Evolutionary conservation across 2,797 vertebrate species (phyloP).

Genomic region (Spatula versicolor): DNA sequence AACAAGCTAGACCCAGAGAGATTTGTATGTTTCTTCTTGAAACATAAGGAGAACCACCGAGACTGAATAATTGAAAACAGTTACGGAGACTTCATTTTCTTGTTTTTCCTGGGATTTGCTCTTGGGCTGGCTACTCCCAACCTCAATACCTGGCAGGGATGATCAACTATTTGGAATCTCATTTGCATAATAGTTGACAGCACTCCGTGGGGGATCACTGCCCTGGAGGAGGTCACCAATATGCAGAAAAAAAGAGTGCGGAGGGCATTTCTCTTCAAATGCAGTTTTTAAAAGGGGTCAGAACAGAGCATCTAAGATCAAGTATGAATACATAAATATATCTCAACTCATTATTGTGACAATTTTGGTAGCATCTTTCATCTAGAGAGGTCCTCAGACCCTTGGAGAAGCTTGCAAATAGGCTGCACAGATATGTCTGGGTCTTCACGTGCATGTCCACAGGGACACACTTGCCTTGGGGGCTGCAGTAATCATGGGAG

Average conservation of each 20-base stretch:
- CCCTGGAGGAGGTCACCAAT: background rate
- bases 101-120: slow-evolving; percentile 42
- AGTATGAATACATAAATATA: background rate
- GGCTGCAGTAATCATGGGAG: fast-evolving
- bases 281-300: slow-evolving; percentile 30
- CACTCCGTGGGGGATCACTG: background rate
- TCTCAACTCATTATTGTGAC: background rate
- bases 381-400: background rate
- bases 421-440: background rate
- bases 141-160: slow-evolving; percentile 31
- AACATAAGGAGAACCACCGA: slow-evolving; percentile 16
- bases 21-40: slow-evolving; percentile 5
- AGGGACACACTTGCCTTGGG: fast-evolving
- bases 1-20: background rate
- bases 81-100: background rate
- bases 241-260: background rate
- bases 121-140: background rate
- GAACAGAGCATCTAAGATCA: background rate
- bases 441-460: fast-evolving
- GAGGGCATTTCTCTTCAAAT: background rate
- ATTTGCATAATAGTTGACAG: background rate
- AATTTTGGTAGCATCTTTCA: background rate
- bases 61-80: slow-evolving; percentile 37
- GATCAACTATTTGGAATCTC: background rate
- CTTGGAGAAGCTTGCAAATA: background rate